Evolutionary conservation across 2,888 invertebrate species (phyloP).

Genomic region (Hirtodrosophila confusa): DNA sequence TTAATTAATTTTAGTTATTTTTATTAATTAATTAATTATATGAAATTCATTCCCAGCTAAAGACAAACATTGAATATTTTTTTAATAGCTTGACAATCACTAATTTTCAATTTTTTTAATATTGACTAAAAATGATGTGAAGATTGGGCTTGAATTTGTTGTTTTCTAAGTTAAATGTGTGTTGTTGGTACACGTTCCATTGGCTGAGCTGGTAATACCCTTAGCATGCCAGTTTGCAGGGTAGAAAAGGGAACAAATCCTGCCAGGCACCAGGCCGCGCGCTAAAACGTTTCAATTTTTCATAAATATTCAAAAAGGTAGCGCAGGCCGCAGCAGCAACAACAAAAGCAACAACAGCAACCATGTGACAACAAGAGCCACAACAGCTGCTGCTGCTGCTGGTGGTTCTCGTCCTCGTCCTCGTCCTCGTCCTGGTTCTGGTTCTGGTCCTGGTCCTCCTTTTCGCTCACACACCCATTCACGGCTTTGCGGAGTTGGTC

Average conservation of each 20-base stretch:
- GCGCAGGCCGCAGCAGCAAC: constrained; percentile 29
- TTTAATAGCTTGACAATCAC: too few relatives aligned
- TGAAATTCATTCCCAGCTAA: too few relatives aligned
- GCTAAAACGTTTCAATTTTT: constrained; percentile 79
- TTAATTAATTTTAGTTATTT: too few relatives aligned
- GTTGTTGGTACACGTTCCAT: too few relatives aligned
- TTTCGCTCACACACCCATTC: constrained; percentile 17
- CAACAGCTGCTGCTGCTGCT: constrained; percentile 53
- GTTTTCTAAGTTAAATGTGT: too few relatives aligned
- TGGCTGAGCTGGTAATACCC: constrained; percentile 19
- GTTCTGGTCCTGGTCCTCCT: neutral
- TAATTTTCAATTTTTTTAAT: too few relatives aligned
- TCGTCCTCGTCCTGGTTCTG: neutral
- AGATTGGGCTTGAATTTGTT: too few relatives aligned
- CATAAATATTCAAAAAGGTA: constrained; percentile 78
- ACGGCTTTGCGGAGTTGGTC: constrained; percentile 26
- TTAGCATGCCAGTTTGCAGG: neutral
- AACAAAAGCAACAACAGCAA: constrained; percentile 22
- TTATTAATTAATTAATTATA: too few relatives aligned
- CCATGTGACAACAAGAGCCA: constrained; percentile 50
- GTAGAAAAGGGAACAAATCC: constrained; percentile 46
- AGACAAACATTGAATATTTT: too few relatives aligned
- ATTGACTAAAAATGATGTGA: too few relatives aligned
- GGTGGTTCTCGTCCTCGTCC: neutral
- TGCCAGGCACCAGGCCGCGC: constrained; percentile 42